Evolutionary conservation across 2,888 invertebrate species (phyloP).

Genomic region (Drosophila tanythrix): DNA sequence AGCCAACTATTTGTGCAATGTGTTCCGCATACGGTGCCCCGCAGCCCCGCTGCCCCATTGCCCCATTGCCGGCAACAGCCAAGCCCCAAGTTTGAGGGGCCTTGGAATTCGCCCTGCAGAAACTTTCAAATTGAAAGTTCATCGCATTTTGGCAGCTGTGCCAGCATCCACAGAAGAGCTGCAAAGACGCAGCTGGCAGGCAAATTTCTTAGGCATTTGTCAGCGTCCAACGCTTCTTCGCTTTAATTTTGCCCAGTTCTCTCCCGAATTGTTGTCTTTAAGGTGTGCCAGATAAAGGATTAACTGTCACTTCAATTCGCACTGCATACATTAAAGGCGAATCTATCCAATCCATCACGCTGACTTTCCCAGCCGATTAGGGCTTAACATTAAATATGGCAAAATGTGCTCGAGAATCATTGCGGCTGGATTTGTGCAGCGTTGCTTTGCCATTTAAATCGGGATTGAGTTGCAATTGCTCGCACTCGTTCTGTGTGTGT

Average conservation of each 20-base stretch:
- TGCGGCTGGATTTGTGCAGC: slow-evolving; percentile 69
- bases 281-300: slow-evolving; percentile 19
- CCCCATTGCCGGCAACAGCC: not conserved
- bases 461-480: slow-evolving; percentile 46
- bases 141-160: slow-evolving; percentile 57
- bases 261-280: slow-evolving; percentile 6
- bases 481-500: not conserved
- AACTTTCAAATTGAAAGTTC: slow-evolving; percentile 74
- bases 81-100: not conserved
- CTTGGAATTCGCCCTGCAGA: slow-evolving; percentile 16
- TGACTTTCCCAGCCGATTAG: slow-evolving; percentile 33
- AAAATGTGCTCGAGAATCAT: slow-evolving; percentile 66
- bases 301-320: slow-evolving; percentile 32
- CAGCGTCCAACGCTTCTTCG: slow-evolving; percentile 1
- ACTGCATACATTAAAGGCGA: slow-evolving; percentile 5
- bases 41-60: not conserved
- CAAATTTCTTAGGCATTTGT: slow-evolving; percentile 40
- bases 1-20: slow-evolving; percentile 64
- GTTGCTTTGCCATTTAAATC: slow-evolving; percentile 72
- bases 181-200: slow-evolving; percentile 34
- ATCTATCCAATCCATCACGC: slow-evolving; percentile 53
- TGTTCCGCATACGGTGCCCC: not conserved
- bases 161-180: not conserved
- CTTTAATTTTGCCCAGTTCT: slow-evolving; percentile 26
- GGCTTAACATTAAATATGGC: slow-evolving; percentile 62